Evolutionary conservation across 1,140 invertebrate genomes (phyloP).

Genomic region (Heliconius nattereri): DNA sequence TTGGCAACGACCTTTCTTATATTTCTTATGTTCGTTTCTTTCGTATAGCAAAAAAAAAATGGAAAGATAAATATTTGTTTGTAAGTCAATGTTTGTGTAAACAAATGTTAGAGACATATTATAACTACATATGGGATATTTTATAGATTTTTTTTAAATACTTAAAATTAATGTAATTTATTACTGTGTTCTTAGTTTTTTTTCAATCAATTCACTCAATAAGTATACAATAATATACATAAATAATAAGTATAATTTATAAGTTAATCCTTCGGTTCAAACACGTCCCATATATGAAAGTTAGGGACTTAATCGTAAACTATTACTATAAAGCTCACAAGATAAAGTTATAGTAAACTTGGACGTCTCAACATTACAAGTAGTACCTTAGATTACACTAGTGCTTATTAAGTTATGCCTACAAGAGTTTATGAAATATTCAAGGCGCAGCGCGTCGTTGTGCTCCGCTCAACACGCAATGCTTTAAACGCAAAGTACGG

Average conservation of each 20-base stretch:
- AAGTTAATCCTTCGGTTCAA: background rate
- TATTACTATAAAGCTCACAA: conserved; percentile 11
- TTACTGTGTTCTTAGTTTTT: too few relatives aligned
- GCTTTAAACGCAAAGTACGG: too few relatives aligned
- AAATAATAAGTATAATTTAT: background rate
- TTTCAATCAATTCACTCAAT: background rate
- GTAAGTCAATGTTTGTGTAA: background rate
- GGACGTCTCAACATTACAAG: background rate
- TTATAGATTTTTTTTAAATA: background rate
- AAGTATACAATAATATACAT: background rate
- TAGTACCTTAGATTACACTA: background rate
- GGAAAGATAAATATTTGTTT: background rate
- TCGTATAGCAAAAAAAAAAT: background rate
- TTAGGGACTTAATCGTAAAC: conserved; percentile 7
- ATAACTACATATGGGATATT: background rate
- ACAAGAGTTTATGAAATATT: background rate
- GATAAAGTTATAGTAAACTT: conserved; percentile 20
- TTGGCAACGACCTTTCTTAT: background rate
- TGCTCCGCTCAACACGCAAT: too few relatives aligned
- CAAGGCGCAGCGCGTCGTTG: too few relatives aligned
- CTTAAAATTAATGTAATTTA: background rate
- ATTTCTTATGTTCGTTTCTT: background rate
- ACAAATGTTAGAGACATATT: background rate
- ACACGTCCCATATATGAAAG: background rate
- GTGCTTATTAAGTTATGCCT: background rate